phyloP scores from a whole-genome alignment of 2,113 vertebrate species.

The Numida meleagris region DNA sequence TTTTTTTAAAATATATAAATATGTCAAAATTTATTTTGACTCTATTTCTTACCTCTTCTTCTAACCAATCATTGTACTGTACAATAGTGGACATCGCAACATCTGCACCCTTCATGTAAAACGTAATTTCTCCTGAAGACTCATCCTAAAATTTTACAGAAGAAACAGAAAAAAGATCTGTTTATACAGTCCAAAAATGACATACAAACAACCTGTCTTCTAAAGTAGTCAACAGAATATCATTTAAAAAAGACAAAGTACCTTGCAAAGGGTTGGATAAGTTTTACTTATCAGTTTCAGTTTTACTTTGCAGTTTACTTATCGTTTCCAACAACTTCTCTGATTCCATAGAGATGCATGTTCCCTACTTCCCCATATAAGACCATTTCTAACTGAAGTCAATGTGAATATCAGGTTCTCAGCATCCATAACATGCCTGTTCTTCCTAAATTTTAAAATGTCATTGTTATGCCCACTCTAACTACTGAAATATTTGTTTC shows the following conservation, averaged over 20 bases:
- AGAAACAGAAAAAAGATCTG: background rate
- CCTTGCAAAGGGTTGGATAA: background rate
- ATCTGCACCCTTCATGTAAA: constrained; percentile 98
- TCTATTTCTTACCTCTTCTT: constrained; percentile 89
- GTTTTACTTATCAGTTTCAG: background rate
- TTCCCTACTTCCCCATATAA: background rate
- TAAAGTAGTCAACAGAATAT: background rate
- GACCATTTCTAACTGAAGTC: background rate
- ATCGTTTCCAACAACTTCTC: background rate
- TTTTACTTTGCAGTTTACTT: no score
- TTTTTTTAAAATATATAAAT: background rate
- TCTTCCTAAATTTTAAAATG: background rate
- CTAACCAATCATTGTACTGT: constrained; percentile 98
- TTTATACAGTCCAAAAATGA: background rate
- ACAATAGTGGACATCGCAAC: constrained; percentile 96
- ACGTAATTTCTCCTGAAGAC: constrained; percentile 92
- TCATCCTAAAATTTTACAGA: constrained; percentile 84
- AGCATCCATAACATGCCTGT: background rate
- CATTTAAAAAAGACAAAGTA: background rate
- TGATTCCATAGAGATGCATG: background rate
- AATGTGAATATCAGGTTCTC: background rate
- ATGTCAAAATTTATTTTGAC: background rate
- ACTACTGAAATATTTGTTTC: background rate
- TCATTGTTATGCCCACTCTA: background rate
- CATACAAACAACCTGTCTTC: background rate